These are phyloP conservation scores for Dorcus parallelipipedus DNA, from an alignment of 2,888 invertebrate species.

Conservation along the genomic window DNA sequence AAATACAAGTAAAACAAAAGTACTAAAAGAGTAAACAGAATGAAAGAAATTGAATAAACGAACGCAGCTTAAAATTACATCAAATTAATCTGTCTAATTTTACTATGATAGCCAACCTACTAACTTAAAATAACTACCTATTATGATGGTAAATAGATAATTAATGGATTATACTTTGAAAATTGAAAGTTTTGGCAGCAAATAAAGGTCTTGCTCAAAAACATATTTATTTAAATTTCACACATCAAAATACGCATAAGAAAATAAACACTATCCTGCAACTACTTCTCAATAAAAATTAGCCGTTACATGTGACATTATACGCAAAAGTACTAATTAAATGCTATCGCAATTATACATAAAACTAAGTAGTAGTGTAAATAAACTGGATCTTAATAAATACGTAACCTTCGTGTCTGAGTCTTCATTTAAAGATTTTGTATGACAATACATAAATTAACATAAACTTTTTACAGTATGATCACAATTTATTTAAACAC, in stretches of 20 bases:
- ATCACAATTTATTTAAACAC: conserved; percentile 27
- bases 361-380: conserved; percentile 12
- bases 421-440: conserved; percentile 1
- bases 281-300: conserved; percentile 18
- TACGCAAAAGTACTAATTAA: conserved; percentile 15
- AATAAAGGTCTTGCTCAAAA: conserved; percentile 12
- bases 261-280: conserved; percentile 32
- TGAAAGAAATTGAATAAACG: too few species aligned
- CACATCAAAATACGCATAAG: conserved; percentile 29
- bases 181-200: too few species aligned
- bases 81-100: too few species aligned
- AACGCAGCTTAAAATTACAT: too few species aligned
- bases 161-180: too few species aligned
- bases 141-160: too few species aligned
- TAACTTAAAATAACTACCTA: too few species aligned
- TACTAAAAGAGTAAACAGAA: too few species aligned
- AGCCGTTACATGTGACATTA: conserved; percentile 17
- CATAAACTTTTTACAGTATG: conserved; percentile 25
- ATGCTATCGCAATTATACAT: conserved; percentile 9
- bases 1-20: too few species aligned
- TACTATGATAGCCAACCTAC: too few species aligned
- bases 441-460: conserved; percentile 8
- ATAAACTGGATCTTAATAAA: conserved; percentile 14
- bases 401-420: not conserved
- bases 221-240: conserved; percentile 19